Conservation (phyloP, 2,797 vertebrate species). For the Sebastes alutus region DNA sequence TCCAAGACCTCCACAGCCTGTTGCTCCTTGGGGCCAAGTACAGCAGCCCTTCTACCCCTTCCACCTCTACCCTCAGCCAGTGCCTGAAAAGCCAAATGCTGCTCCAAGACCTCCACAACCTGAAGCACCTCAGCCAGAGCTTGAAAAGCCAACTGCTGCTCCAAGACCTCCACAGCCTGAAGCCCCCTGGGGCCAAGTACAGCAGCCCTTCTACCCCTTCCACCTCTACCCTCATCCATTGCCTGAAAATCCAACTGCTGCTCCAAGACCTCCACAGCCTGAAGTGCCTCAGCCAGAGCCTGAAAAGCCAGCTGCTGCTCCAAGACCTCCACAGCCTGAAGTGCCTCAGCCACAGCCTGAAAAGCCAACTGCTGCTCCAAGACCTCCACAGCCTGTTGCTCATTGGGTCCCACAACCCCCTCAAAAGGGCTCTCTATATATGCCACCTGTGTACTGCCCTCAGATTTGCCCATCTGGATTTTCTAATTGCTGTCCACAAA, state of each 20-base stretch:
- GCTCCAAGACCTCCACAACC: too few relatives aligned
- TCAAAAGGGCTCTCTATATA: too few relatives aligned
- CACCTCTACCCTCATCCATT: too few relatives aligned
- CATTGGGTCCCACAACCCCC: too few relatives aligned
- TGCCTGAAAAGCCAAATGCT: accelerated
- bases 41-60: background rate
- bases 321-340: background rate
- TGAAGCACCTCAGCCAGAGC: too few relatives aligned
- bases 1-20: background rate
- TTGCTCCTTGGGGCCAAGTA: background rate
- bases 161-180: too few relatives aligned
- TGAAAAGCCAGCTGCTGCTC: background rate
- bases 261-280: background rate
- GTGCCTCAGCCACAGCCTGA: background rate
- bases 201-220: too few relatives aligned
- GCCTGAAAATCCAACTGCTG: too few relatives aligned
- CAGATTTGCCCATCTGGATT: conserved; percentile 49
- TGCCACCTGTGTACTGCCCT: conserved; percentile 35
- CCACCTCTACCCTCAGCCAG: background rate
- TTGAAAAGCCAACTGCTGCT: too few relatives aligned
- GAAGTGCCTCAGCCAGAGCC: background rate
- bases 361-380: background rate
- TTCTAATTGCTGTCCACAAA: conserved; percentile 70
- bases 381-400: background rate
- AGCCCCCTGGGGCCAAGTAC: accelerated